phyloP scores from a whole-genome alignment of 1,140 invertebrate species.

The Drosophila bifasciata region DNA sequence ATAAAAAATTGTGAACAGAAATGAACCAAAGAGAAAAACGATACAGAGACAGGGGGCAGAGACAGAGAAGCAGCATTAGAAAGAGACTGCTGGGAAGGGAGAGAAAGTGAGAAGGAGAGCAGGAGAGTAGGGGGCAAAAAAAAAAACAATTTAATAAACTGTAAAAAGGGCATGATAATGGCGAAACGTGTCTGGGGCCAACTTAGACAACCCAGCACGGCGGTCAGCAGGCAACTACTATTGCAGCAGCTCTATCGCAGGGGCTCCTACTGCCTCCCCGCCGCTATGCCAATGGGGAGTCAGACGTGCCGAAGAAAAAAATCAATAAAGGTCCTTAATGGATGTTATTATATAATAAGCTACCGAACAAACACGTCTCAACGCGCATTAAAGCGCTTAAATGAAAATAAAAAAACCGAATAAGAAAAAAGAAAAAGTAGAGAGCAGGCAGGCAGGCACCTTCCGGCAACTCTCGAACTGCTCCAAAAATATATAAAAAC shows the following conservation, averaged over 20 bases:
- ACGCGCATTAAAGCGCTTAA: constrained; percentile 68
- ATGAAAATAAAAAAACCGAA: constrained; percentile 60
- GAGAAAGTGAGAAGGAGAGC: constrained; percentile 3
- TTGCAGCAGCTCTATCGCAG: constrained; percentile 27
- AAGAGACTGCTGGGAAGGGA: constrained; percentile 7
- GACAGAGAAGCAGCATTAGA: constrained; percentile 4
- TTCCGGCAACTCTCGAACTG: neutral
- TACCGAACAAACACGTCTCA: constrained; percentile 66
- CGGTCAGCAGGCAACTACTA: constrained; percentile 56
- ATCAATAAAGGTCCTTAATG: constrained; percentile 79
- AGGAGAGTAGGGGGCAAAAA: neutral
- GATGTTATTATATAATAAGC: constrained; percentile 82
- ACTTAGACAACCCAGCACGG: constrained; percentile 24
- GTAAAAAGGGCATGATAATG: constrained; percentile 79
- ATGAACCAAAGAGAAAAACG: constrained; percentile 13
- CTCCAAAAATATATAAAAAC: constrained; percentile 11
- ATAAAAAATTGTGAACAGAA: constrained; percentile 51
- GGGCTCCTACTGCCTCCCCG: constrained; percentile 7
- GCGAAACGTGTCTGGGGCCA: constrained; percentile 64
- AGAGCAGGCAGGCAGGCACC: neutral
- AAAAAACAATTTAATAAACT: constrained; percentile 80
- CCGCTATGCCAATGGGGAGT: constrained; percentile 1
- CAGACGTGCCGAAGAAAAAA: constrained; percentile 73
- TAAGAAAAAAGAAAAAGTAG: constrained; percentile 20
- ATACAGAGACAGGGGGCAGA: constrained; percentile 15